Evolutionary conservation across 2,113 vertebrate genomes (phyloP), one percentile per base, ranked within the genome.

Genomic region (Sinosuthora webbiana): DNA sequence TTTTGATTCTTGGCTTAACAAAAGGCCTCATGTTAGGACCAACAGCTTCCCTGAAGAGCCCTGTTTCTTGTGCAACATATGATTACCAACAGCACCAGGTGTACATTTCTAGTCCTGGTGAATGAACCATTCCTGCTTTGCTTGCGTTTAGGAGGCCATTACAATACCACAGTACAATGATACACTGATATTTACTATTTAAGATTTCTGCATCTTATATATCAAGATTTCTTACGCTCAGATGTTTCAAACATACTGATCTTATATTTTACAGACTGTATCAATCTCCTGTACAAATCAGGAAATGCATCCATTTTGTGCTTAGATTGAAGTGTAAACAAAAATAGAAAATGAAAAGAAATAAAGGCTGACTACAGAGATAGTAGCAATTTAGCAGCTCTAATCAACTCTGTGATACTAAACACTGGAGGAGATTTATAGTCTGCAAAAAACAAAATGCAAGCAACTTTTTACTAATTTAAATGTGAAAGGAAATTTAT

Each of bases 381-480:
- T 13, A 7, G 5, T 20, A 86, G 14, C 22, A 86, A 75, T 31
- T 63, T n/a, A 87, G 60, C 4, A 71, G 20, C 3, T 33, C 10
- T 31, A 17, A 41, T 65, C 47, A 87, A 33, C 20, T 30, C 39
- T 13, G 13, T 59, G 52, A 75, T 70, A 12, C 8, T 57, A 82
- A 92, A 53, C 41, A 63, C 18, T 53, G 39, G 31, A 76, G 23
- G 16, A 87, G 25, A 71, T 45, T 59, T 67, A 67, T n/a, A 78
- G 50, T 37, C 6, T 35, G 5, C 24, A 75, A 78, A 77, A 87
- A 70, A 20, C 15, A 70, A 37, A 78, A 74, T 16, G 10, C n/a
- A 93, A 87, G 14, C 25, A 63, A 78, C 17, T 30, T 84, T 68
- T 78, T 59, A 23, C 28, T 67, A 59, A 93, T 78, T 84, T 84